Conservation (phyloP, 2,113 vertebrate genomes). For the Cygnus atratus region DNA sequence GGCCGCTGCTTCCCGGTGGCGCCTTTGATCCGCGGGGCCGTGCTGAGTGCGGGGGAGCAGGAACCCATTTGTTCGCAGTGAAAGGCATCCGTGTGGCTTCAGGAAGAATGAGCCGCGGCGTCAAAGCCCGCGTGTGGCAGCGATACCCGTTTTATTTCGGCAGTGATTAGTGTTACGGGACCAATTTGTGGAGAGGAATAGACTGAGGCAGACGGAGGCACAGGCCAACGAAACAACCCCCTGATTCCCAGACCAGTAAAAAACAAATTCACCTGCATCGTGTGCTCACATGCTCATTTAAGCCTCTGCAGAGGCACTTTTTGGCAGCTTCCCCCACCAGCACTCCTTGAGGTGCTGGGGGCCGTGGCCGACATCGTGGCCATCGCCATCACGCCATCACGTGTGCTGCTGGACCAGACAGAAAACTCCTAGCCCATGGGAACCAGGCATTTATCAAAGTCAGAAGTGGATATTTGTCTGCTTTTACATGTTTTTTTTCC, state of each 20-base stretch:
- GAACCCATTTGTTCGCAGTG: too few species aligned
- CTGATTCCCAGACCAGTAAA: neutral
- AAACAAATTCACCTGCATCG: neutral
- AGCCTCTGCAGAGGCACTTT: neutral
- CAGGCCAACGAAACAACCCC: neutral
- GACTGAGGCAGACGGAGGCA: neutral
- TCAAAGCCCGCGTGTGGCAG: neutral
- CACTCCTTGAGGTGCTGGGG: too few species aligned
- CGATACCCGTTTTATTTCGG: neutral
- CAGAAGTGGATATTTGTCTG: neutral
- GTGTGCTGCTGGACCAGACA: neutral
- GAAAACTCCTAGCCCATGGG: neutral
- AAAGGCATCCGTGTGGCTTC: neutral
- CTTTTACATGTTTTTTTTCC: neutral
- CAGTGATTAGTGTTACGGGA: neutral
- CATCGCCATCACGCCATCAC: neutral
- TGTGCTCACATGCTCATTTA: neutral
- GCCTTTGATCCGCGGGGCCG: neutral
- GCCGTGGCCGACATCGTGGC: too few species aligned
- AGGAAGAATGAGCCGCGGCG: neutral
- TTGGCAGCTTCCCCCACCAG: neutral
- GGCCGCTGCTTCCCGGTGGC: neutral
- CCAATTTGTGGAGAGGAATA: neutral
- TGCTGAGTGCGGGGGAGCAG: accelerated
- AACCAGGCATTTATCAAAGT: neutral